Base-by-base conservation (phyloP, 2,113 vertebrate genomes). In the Micronycteris hirsuta region DNA sequence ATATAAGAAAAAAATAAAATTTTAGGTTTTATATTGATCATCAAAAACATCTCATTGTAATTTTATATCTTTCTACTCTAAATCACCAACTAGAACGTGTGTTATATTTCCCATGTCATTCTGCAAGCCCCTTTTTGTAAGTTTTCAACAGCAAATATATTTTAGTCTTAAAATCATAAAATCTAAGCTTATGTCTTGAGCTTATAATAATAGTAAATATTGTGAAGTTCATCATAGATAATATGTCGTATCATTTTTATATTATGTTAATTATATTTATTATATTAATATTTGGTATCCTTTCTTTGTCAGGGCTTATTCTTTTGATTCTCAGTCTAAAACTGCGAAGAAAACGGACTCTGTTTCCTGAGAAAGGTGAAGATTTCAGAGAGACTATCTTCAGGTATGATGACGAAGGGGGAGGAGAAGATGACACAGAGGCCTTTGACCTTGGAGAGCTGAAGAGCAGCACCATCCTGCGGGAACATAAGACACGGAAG, bases 341-440 rank as follows among this genome's bases (percentile, higher is more conserved):
- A 94, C 99, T 98, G 73, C 98, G 98, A 96, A 96, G 97, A 90
- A 98, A 98, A 54, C 98, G 98, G 54, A 94, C 96, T 86, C 97
- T 97, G 20, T 98, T 98, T 97, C 97, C 97, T 4, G 98, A 97
- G 85, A 98, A 98, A 91, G 91, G 96, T 28, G 98, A 99, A 97
- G 98, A 98, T 0, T 98, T 98, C 73, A 81, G 99, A 28, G 99
- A 99, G 96, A 99, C 99, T 77, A 99, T 99, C 76, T 98, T 99
- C 94, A 97, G 98, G 22, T 99, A 99, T 12, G 97, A 98, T 0
- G 99, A 99, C 1, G 97, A 98, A 61, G 98, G 98, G 0, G 98
- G 97, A 0, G 98, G 98, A 0, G 98, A 98, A 28, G 98, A 98
- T 8, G 98, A 98, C 63, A 98, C 98, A 0, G 96, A 98, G 71